phyloP scores from a whole-genome alignment of 2,113 vertebrate genomes.

The Periophthalmus modestus region DNA sequence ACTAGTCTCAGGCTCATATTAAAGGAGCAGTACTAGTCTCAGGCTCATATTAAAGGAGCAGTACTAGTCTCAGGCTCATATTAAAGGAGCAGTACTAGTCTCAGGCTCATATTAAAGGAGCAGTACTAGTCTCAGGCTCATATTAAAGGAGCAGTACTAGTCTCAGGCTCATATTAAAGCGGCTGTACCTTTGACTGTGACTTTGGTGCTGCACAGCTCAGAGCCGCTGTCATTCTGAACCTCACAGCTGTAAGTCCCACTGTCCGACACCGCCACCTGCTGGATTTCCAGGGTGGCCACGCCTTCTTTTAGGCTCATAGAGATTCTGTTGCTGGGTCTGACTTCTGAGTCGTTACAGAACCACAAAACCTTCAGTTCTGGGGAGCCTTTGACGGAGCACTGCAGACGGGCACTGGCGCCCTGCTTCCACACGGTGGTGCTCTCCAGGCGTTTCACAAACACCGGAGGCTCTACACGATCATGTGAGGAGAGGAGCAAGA shows the following conservation, averaged over 20 bases:
- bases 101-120: too few relatives aligned
- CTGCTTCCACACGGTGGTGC: slow-evolving; percentile 84
- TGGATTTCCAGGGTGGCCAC: slow-evolving; percentile 82
- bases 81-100: too few relatives aligned
- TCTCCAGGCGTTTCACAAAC: slow-evolving; percentile 85
- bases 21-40: too few relatives aligned
- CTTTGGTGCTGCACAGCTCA: slow-evolving; percentile 84
- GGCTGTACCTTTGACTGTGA: slow-evolving; percentile 84
- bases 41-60: too few relatives aligned
- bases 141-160: too few relatives aligned
- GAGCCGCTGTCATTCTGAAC: slow-evolving; percentile 86
- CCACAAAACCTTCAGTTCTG: slow-evolving; percentile 88
- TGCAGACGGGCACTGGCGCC: slow-evolving; percentile 83
- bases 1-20: too few relatives aligned
- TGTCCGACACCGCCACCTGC: slow-evolving; percentile 80
- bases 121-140: too few relatives aligned
- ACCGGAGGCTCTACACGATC: slow-evolving; percentile 81
- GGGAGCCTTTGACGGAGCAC: slow-evolving; percentile 88
- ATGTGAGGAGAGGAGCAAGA: background rate
- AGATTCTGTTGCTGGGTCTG: slow-evolving; percentile 75
- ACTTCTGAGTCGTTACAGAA: slow-evolving; percentile 88
- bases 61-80: too few relatives aligned
- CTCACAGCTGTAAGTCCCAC: slow-evolving; percentile 88
- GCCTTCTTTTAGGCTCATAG: slow-evolving; percentile 78
- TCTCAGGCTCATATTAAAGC: background rate